Conservation (phyloP, 2,113 vertebrate genomes). For the Neolamprologus sp. region DNA sequence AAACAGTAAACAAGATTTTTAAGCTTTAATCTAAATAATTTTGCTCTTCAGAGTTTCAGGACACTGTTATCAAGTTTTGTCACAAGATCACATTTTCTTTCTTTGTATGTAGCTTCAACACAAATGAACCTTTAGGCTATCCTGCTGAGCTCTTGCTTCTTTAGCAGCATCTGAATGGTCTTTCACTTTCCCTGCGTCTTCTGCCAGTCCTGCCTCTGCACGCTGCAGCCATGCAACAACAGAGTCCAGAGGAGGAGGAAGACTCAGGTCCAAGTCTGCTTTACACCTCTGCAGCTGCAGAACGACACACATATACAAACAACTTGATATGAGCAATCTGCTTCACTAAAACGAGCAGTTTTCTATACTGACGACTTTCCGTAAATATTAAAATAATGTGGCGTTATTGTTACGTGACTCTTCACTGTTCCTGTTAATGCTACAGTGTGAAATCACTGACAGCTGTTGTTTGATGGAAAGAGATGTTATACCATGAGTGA, state of each 20-base stretch:
- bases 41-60: neutral
- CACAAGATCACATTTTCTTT: neutral
- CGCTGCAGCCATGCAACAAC: constrained; percentile 27
- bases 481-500: neutral
- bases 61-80: neutral
- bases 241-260: constrained; percentile 40
- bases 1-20: neutral
- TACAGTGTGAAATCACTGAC: neutral
- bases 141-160: constrained; percentile 31
- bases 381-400: neutral
- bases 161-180: constrained; percentile 15
- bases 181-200: neutral
- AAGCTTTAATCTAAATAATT: neutral
- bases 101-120: neutral
- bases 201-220: neutral
- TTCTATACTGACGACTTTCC: neutral
- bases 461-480: neutral
- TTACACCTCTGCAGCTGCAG: constrained; percentile 24
- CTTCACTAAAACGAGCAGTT: neutral
- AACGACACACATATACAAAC: neutral
- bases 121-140: constrained; percentile 11
- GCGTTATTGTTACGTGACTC: neutral
- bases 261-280: constrained; percentile 20
- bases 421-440: neutral
- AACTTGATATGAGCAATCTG: neutral